Conservation (phyloP, 2,113 vertebrate genomes). For the Camelus bactrianus region DNA sequence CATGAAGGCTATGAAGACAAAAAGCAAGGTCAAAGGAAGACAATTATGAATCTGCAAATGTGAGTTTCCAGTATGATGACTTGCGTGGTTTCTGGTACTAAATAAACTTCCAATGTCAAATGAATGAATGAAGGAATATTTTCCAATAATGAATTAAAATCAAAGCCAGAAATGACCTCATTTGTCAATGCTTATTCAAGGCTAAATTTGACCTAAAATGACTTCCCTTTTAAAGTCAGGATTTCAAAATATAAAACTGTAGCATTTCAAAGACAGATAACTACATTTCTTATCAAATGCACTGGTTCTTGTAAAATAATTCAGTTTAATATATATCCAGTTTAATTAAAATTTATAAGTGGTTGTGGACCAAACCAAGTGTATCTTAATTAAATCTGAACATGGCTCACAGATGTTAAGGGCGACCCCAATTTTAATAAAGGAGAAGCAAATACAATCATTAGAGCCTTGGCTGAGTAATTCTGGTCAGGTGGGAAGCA, state of each 20-base stretch:
- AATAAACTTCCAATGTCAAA: not conserved
- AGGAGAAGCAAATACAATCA: constrained; percentile 61
- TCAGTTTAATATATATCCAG: constrained; percentile 23
- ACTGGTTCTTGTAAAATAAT: constrained; percentile 66
- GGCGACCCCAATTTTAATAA: constrained; percentile 75
- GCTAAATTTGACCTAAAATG: constrained; percentile 47
- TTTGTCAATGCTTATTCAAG: not conserved
- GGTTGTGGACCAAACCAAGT: constrained; percentile 64
- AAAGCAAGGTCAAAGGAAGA: not conserved
- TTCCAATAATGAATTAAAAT: not conserved
- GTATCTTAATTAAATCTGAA: constrained; percentile 83
- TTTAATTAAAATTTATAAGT: constrained; percentile 79
- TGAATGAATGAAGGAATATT: not conserved
- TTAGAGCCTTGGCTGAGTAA: constrained; percentile 30
- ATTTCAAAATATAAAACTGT: constrained; percentile 70
- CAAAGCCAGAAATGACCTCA: not conserved
- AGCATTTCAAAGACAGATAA: constrained; percentile 69
- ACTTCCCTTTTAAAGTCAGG: constrained; percentile 40
- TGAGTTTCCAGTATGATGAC: not conserved
- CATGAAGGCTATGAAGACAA: not conserved
- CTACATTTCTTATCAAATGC: constrained; percentile 71
- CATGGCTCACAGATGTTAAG: constrained; percentile 70
- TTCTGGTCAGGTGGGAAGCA: constrained; percentile 1
- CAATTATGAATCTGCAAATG: not conserved
- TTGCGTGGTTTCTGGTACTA: not conserved